Evolutionary conservation across 2,888 invertebrate species (phyloP), one percentile per base, ranked within the genome.

Genomic region (Calameuta pallipes): DNA sequence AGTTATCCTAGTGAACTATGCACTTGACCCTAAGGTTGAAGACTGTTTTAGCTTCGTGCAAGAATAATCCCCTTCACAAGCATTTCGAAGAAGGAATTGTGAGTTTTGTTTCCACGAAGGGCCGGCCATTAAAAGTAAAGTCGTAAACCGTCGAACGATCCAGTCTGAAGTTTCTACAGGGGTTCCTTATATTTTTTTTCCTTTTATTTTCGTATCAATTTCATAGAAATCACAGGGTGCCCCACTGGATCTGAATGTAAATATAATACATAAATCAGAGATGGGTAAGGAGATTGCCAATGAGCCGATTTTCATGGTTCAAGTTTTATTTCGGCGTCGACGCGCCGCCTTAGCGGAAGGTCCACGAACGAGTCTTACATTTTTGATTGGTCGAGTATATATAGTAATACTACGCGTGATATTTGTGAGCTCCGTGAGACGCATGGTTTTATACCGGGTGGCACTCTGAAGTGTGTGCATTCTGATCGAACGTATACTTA

Each of bases 91-190:
- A 71, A 71, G 23, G 15, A 56, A 56, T 56, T 56, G 41, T 56
- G 41, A 56, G 41, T 56, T 56, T 56, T 15, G 41, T 23, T 33
- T 33, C 71, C 33, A 33, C 71, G 71, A 71, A 71, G 71, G 31
- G 12, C 31, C 33, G 71, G 71, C 15, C 71, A 33, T 71, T 71
- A 33, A 71, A 71, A 30, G 37, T 71, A 31, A 71, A 33, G 71
- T 33, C 71, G 71, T 71, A 71, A 71, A 71, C 31, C 31, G 13
- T 33, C 71, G 31, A 71, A 71, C 71, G 71, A 31, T 71, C 31
- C 12, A 3, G 71, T 12, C 33, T 71, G 31, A 31, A 31, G 71
- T 33, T 33, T 71, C 4, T 23, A 23, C 23, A 33, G 11, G 31
- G 31, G 9, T 15, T 11, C 71, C 11, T 1, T 15, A 4, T 11